phyloP scores from a whole-genome alignment of 2,888 invertebrate species.

The Acleris laterana region DNA sequence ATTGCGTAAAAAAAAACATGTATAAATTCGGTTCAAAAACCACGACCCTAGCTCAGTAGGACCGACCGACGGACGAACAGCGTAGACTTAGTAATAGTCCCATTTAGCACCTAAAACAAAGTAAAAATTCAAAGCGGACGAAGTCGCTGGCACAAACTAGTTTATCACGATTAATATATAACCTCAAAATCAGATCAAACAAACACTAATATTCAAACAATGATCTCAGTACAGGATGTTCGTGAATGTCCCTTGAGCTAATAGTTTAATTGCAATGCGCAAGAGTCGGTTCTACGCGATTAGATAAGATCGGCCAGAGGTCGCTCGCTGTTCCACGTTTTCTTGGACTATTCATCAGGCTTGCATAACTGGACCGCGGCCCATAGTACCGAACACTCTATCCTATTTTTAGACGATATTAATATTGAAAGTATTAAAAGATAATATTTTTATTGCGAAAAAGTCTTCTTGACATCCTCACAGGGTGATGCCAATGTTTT shows the following conservation, averaged over 20 bases:
- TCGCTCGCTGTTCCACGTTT: constrained; percentile 61
- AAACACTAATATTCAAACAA: neutral
- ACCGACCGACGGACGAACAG: too few relatives aligned
- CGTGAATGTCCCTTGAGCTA: constrained; percentile 57
- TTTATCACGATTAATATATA: constrained; percentile 9
- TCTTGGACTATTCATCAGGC: constrained; percentile 64
- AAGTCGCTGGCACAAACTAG: too few relatives aligned
- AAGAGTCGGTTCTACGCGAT: constrained; percentile 54
- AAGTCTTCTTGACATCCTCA: too few relatives aligned
- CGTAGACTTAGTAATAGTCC: too few relatives aligned
- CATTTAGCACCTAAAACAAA: too few relatives aligned
- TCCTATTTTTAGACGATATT: neutral
- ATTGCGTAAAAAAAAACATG: too few relatives aligned
- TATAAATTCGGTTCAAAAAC: too few relatives aligned
- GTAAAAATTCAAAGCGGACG: too few relatives aligned
- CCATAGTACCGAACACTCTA: constrained; percentile 45
- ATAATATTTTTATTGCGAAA: too few relatives aligned
- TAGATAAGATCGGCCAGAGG: constrained; percentile 71
- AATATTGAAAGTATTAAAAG: too few relatives aligned
- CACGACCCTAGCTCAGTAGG: too few relatives aligned
- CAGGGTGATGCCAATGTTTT: too few relatives aligned
- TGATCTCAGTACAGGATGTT: constrained; percentile 25
- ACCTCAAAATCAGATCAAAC: neutral
- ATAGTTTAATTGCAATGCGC: constrained; percentile 69
- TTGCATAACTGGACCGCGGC: constrained; percentile 57